These are phyloP conservation scores for Xenus cinereus DNA, from an alignment of 2,113 vertebrate genomes.

Conservation along the genomic window DNA sequence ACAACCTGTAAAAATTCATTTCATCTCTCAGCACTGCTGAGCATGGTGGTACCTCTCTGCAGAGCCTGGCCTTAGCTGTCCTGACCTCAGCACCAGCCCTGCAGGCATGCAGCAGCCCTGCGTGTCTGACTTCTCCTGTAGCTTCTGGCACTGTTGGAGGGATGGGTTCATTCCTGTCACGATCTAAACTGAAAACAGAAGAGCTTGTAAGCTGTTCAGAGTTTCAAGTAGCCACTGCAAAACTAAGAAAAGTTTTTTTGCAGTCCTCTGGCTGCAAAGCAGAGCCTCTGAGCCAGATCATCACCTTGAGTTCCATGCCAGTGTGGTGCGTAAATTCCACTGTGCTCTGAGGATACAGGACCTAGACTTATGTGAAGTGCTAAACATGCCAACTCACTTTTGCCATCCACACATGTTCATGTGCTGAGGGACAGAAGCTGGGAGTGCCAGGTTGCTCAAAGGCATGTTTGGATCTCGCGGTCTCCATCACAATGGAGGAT, in stretches of 20 bases:
- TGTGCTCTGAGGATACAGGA: not conserved
- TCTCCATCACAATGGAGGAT: not conserved
- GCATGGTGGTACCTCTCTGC: too few species aligned
- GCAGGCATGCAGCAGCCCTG: not conserved
- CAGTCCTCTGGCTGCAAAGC: not conserved
- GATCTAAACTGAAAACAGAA: not conserved
- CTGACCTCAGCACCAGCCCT: not conserved
- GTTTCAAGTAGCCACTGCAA: not conserved
- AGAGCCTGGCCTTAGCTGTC: rapidly evolving
- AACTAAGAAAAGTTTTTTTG: not conserved
- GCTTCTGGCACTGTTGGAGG: not conserved
- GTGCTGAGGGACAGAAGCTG: not conserved
- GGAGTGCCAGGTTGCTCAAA: not conserved
- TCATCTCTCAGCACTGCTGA: not conserved
- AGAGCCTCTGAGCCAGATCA: not conserved
- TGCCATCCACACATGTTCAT: not conserved
- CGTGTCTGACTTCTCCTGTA: not conserved
- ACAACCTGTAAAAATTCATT: not conserved
- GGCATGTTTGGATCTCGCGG: not conserved
- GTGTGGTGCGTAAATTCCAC: not conserved
- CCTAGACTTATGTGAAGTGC: not conserved
- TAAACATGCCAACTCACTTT: not conserved
- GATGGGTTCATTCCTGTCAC: not conserved
- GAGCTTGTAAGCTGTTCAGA: not conserved
- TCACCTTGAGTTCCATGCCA: not conserved